Evolutionary conservation across 2,888 invertebrate species (phyloP).

Genomic region (Kryphioiulus occultus): DNA sequence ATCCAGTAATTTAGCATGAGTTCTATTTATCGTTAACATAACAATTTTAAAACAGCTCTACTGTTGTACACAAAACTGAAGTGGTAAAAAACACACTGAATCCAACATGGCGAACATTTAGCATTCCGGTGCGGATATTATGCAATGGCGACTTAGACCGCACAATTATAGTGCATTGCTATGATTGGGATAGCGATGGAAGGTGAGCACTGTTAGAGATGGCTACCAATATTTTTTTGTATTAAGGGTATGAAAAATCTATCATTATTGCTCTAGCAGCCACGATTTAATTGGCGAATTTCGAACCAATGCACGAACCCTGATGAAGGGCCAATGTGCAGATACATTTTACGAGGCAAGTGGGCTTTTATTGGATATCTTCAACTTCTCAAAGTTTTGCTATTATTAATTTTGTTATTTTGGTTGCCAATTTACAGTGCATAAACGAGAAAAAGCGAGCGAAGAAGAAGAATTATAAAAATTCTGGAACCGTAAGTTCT

Average conservation of each 20-base stretch:
- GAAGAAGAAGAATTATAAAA: conserved; percentile 65
- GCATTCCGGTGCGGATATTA: conserved; percentile 61
- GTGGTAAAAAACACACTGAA: conserved; percentile 65
- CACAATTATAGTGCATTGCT: conserved; percentile 64
- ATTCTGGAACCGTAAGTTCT: conserved; percentile 64
- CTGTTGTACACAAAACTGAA: conserved; percentile 66
- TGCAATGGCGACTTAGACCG: conserved; percentile 66
- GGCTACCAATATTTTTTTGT: background rate
- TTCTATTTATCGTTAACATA: conserved; percentile 38
- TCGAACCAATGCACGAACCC: conserved; percentile 61
- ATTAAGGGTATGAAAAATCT: background rate
- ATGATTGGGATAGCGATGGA: conserved; percentile 66
- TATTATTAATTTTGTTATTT: background rate
- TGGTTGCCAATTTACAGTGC: conserved; percentile 57
- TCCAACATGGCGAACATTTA: conserved; percentile 66
- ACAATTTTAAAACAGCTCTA: conserved; percentile 59
- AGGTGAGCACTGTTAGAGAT: conserved; percentile 57
- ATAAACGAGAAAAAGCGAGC: conserved; percentile 65
- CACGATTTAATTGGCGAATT: conserved; percentile 66
- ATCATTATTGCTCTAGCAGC: conserved; percentile 53
- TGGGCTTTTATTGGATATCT: no score
- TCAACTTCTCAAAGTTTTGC: background rate
- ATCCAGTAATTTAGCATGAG: background rate
- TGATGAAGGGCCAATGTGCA: conserved; percentile 59
- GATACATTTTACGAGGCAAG: conserved; percentile 59